These are phyloP conservation scores for Balaenoptera acutorostrata DNA, from an alignment of 2,113 vertebrate genomes.

Conservation along the genomic window DNA sequence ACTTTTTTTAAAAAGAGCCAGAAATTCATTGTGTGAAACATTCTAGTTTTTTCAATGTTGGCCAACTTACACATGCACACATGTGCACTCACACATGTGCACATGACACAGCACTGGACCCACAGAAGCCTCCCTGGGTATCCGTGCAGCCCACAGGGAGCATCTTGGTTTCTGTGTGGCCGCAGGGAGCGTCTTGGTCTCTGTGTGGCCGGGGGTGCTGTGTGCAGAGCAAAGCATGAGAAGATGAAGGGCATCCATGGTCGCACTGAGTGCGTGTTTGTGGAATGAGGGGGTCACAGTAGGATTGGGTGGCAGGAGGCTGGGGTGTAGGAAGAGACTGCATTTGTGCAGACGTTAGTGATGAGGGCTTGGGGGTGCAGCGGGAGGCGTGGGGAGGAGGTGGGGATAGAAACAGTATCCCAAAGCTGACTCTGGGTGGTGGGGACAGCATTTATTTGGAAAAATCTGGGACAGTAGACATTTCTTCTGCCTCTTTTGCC, in stretches of 20 bases:
- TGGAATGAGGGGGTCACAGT: too few relatives aligned
- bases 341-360: fast-evolving
- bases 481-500: not conserved
- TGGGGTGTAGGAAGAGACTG: fast-evolving
- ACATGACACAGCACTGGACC: fast-evolving
- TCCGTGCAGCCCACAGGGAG: not conserved
- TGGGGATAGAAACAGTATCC: fast-evolving
- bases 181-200: not conserved
- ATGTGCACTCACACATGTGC: fast-evolving
- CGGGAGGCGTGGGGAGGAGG: fast-evolving
- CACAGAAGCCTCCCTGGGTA: not conserved
- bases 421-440: too few relatives aligned
- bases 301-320: not conserved
- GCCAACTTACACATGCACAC: not conserved
- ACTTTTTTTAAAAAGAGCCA: not conserved
- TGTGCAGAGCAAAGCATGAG: not conserved
- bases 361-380: not conserved
- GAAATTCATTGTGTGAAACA: not conserved
- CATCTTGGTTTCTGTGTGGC: not conserved
- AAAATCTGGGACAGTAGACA: fast-evolving
- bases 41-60: not conserved
- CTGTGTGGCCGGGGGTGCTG: fast-evolving
- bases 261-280: fast-evolving
- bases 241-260: fast-evolving
- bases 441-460: not conserved